Evolutionary conservation across 1,140 invertebrate species (phyloP), one percentile per base, ranked within the genome.

Genomic region (Halesus radiatus): DNA sequence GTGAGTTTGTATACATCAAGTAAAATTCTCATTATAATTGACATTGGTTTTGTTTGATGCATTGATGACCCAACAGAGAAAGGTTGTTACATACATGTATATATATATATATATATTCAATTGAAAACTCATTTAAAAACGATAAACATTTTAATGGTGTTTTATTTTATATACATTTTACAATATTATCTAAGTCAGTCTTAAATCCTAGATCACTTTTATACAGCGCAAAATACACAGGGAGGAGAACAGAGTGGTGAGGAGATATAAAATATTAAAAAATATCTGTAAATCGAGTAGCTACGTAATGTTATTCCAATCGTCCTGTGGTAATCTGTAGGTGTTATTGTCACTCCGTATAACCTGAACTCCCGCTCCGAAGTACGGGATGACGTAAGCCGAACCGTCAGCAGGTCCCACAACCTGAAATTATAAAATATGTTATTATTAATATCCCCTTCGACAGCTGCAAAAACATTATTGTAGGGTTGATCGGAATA

Each of bases 351-450:
- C 93, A 88, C 94, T 96, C 60, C 92, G 90, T 60, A 98, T 89
- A 79, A 97, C 94, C 64, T 92, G 92, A 32, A 98, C 92, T 60
- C 93, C 93, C 16, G 96, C 95, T 75, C 98, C 98, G 90, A 94
- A 99, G 89, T 97, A 98, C 80, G 97, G 95, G 85, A 98, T 96
- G 0, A 98, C 92, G 90, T 98, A 99, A 84, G 95, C 92, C n/a
- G 98, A 98, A 50, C 98, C 98, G 92, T 99, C 98, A 10, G 97
- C 95, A 62, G 98, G 98, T 13, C 95, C 94, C 50, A 99, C 94
- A 75, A 95, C 93, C 92, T 97, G 94, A 16, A 84, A 84, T 81
- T 18, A 82, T 58, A 76, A 4, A 16, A 32, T 84, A 18, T 18
- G n/a, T 1, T 8, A 13, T 45, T 10, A 45, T 45, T 45, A 45